A percentile compares a stretch with the other conserved stretches of the same genome.
These are phyloP conservation scores for Balaenoptera acutorostrata DNA, from an alignment of 2,113 vertebrate genomes.

Conservation along the genomic window DNA sequence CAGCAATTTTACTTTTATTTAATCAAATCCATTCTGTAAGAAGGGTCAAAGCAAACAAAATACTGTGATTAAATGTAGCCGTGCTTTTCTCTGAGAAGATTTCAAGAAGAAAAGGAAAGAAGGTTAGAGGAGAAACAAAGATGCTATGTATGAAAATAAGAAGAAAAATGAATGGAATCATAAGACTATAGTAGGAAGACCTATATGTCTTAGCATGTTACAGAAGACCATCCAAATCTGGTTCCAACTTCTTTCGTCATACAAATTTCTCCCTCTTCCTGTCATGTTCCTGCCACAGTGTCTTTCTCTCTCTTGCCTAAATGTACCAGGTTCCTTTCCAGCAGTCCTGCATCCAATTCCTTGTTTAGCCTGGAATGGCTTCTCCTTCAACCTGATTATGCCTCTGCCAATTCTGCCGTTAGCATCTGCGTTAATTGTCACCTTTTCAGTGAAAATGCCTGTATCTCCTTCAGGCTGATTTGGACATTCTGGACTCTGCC, in stretches of 20 bases:
- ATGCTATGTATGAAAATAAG: not conserved
- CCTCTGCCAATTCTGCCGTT: not conserved
- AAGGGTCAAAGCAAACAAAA: not conserved
- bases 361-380: not conserved
- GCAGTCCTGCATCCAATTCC: not conserved
- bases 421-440: not conserved
- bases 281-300: not conserved
- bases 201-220: not conserved
- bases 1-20: not conserved
- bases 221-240: not conserved
- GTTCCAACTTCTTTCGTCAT: not conserved
- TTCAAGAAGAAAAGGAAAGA: not conserved
- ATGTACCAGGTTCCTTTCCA: not conserved
- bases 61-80: not conserved
- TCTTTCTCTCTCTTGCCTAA: not conserved
- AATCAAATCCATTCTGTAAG: not conserved
- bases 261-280: not conserved
- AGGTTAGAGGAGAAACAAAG: not conserved
- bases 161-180: not conserved
- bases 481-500: not conserved
- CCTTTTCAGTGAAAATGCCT: not conserved
- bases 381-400: not conserved
- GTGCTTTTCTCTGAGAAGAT: not conserved
- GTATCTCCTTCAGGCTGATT: not conserved
- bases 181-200: not conserved